phyloP scores from a whole-genome alignment of 1,140 invertebrate species.

The Leptoteleia sp. region DNA sequence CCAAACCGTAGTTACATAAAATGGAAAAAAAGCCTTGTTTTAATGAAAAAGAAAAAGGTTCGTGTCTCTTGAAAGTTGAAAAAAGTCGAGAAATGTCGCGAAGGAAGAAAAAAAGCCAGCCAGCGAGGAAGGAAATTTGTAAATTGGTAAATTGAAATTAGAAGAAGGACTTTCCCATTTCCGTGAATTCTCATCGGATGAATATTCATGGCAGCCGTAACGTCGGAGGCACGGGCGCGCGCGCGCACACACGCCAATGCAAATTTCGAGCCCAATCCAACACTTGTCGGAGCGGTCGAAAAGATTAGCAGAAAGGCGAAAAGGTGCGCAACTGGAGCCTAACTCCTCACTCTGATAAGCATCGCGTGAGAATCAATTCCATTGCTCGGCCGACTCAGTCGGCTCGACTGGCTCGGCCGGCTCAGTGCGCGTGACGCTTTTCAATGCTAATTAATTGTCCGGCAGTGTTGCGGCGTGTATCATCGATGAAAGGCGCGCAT shows the following conservation, averaged over 20 bases:
- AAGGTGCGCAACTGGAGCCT: conserved; percentile 53
- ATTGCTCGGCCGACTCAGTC: conserved; percentile 22
- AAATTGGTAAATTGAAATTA: no score
- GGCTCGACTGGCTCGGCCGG: no score
- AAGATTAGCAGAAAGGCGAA: conserved; percentile 26
- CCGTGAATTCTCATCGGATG: conserved; percentile 19
- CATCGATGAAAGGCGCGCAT: conserved; percentile 46
- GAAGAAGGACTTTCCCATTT: conserved; percentile 10
- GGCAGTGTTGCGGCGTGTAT: conserved; percentile 18
- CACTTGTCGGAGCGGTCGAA: conserved; percentile 3
- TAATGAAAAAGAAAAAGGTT: no score
- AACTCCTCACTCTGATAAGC: conserved; percentile 58
- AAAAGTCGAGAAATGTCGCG: no score
- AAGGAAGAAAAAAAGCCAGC: no score
- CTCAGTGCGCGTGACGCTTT: conserved; percentile 38
- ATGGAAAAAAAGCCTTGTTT: no score
- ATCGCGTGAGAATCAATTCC: conserved; percentile 65
- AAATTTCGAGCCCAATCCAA: conserved; percentile 30
- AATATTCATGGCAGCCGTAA: conserved; percentile 8
- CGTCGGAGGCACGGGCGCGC: background rate
- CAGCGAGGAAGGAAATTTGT: no score
- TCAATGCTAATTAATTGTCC: conserved; percentile 60
- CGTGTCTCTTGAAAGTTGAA: no score
- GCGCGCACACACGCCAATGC: conserved; percentile 45
- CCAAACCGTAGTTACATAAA: no score